A percentile compares a stretch with the other conserved stretches of the same genome.
phyloP scores from a whole-genome alignment of 2,888 invertebrate species.

The Sepioteuthis lessoniana region DNA sequence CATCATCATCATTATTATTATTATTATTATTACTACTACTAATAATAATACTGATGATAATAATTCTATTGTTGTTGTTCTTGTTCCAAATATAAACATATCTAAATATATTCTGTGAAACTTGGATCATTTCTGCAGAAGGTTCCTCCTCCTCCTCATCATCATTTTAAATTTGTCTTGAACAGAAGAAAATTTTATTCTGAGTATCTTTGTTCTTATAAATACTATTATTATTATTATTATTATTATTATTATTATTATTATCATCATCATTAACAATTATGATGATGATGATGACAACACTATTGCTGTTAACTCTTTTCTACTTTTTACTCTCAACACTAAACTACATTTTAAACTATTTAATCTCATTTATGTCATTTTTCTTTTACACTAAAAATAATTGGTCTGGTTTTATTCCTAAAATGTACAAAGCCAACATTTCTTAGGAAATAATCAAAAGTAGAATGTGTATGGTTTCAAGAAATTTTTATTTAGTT shows the following conservation, averaged over 20 bases:
- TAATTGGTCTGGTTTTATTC: neutral
- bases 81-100: neutral
- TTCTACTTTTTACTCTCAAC: neutral
- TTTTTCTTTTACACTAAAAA: neutral
- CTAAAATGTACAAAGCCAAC: neutral
- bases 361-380: neutral
- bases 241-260: no score
- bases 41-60: no score
- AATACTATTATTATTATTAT: neutral
- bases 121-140: neutral
- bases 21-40: no score
- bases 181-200: neutral
- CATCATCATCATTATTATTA: no score
- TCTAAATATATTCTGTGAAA: neutral
- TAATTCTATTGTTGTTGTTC: neutral
- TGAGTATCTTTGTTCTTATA: neutral
- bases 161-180: neutral
- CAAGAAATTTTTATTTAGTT: neutral
- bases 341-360: neutral
- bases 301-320: no score
- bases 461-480: neutral
- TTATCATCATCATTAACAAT: no score
- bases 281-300: neutral
- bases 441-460: neutral
- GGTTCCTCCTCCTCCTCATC: neutral